Conservation (phyloP, 2,797 vertebrate genomes). For the Neosilurus hyrtlii region DNA sequence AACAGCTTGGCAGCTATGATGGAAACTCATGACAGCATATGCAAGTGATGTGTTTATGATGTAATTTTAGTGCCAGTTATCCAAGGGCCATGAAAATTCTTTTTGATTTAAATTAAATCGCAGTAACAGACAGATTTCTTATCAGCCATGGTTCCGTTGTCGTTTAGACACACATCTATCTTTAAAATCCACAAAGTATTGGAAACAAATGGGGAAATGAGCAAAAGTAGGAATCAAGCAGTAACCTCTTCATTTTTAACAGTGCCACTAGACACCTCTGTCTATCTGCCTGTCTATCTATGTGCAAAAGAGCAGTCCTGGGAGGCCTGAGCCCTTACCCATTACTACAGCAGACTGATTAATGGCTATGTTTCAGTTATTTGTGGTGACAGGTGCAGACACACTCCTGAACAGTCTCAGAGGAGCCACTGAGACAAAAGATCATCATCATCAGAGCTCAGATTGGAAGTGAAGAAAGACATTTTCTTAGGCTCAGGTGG, state of each 20-base stretch:
- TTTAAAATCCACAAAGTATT: neutral
- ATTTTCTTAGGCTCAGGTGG: slow-evolving; percentile 40
- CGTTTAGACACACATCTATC: neutral
- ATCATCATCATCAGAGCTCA: slow-evolving; percentile 33
- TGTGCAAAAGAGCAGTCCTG: slow-evolving; percentile 27
- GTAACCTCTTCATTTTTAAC: slow-evolving; percentile 1
- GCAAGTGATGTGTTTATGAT: neutral
- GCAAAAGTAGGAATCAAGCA: slow-evolving; percentile 1
- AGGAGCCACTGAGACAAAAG: slow-evolving; percentile 39
- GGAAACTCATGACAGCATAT: neutral
- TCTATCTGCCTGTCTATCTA: slow-evolving; percentile 35
- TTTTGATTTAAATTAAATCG: neutral
- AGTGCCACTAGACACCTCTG: slow-evolving; percentile 28
- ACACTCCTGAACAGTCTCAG: slow-evolving; percentile 37
- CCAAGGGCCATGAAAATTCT: neutral
- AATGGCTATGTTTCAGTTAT: slow-evolving; percentile 56
- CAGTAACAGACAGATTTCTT: neutral
- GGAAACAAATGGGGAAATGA: neutral
- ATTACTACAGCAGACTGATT: slow-evolving; percentile 42
- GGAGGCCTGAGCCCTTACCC: slow-evolving; percentile 39
- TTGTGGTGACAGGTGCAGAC: slow-evolving; percentile 50
- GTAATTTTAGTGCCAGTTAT: neutral
- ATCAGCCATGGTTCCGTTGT: neutral
- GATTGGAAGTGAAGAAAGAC: slow-evolving; percentile 37
- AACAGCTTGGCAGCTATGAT: neutral